These are phyloP conservation scores for Amphipyra tragopoginis DNA, from an alignment of 2,888 invertebrate species.

Conservation along the genomic window DNA sequence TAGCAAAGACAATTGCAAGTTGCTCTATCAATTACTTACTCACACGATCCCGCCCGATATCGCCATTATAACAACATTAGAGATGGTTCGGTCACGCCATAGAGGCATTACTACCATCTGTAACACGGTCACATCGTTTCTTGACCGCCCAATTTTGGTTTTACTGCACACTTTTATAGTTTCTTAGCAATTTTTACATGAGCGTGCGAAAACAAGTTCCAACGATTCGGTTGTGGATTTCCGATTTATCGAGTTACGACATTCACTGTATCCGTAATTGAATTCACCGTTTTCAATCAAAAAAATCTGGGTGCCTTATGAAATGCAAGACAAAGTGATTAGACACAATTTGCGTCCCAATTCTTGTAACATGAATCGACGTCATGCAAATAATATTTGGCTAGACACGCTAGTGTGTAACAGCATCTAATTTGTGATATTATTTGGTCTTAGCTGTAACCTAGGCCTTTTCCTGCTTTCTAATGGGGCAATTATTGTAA, in stretches of 20 bases:
- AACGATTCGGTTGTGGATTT: slow-evolving; percentile 67
- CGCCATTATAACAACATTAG: slow-evolving; percentile 87
- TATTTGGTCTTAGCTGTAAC: slow-evolving; percentile 37
- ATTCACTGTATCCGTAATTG: slow-evolving; percentile 70
- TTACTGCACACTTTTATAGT: slow-evolving; percentile 76
- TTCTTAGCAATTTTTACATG: slow-evolving; percentile 72
- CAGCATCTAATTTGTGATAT: slow-evolving; percentile 59
- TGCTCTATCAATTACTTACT: slow-evolving; percentile 87
- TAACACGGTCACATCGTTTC: slow-evolving; percentile 88
- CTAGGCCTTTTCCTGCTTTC: slow-evolving; percentile 44
- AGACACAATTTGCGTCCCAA: slow-evolving; percentile 62
- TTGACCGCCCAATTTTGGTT: slow-evolving; percentile 82
- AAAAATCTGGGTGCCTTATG: slow-evolving; percentile 65
- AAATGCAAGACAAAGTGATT: slow-evolving; percentile 66
- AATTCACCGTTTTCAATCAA: slow-evolving; percentile 75
- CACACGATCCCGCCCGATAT: slow-evolving; percentile 78
- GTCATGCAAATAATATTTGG: slow-evolving; percentile 59
- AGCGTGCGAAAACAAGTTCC: slow-evolving; percentile 78
- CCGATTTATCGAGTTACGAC: slow-evolving; percentile 67
- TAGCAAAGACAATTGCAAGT: slow-evolving; percentile 77
- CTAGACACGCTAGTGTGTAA: slow-evolving; percentile 55
- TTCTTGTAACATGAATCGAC: slow-evolving; percentile 61
- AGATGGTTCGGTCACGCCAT: slow-evolving; percentile 85
- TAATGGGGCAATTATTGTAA: slow-evolving; percentile 54
- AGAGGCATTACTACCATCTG: slow-evolving; percentile 81